These are phyloP conservation scores for Xylota sylvarum DNA, from an alignment of 2,888 invertebrate species.

Conservation along the genomic window DNA sequence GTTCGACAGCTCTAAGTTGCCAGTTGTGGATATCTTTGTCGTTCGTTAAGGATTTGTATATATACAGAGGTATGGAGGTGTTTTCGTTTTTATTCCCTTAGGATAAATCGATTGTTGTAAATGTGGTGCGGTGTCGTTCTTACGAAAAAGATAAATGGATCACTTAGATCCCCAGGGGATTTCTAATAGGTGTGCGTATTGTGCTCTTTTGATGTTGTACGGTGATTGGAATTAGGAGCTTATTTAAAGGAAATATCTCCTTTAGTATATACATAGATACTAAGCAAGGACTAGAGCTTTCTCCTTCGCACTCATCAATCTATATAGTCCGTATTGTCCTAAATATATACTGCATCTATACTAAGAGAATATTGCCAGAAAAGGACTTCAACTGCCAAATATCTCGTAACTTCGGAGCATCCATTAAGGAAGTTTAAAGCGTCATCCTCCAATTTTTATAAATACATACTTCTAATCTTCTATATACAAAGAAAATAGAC, in stretches of 20 bases:
- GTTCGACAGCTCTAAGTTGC: constrained; percentile 71
- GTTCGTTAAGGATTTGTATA: constrained; percentile 64
- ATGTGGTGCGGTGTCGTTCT: constrained; percentile 78
- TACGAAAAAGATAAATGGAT: constrained; percentile 84
- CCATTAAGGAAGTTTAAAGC: no score
- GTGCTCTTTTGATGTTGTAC: constrained; percentile 54
- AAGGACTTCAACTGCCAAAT: no score
- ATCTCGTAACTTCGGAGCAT: no score
- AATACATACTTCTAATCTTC: no score
- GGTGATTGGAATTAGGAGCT: constrained; percentile 38
- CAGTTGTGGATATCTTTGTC: constrained; percentile 71
- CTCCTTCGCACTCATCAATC: no score
- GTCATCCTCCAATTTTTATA: no score
- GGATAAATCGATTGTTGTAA: constrained; percentile 75
- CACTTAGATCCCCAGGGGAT: constrained; percentile 81
- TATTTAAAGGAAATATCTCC: constrained; percentile 23
- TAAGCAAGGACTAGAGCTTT: no score
- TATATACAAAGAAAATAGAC: no score
- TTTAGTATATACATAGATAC: no score
- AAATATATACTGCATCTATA: no score
- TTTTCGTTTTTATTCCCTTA: constrained; percentile 41
- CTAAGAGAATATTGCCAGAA: no score
- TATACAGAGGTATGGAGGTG: constrained; percentile 14
- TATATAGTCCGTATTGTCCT: no score
- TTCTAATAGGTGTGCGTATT: constrained; percentile 74